Evolutionary conservation across 2,797 vertebrate genomes (phyloP), one percentile per base, ranked within the genome.

Genomic region (Euthynnus affinis): DNA sequence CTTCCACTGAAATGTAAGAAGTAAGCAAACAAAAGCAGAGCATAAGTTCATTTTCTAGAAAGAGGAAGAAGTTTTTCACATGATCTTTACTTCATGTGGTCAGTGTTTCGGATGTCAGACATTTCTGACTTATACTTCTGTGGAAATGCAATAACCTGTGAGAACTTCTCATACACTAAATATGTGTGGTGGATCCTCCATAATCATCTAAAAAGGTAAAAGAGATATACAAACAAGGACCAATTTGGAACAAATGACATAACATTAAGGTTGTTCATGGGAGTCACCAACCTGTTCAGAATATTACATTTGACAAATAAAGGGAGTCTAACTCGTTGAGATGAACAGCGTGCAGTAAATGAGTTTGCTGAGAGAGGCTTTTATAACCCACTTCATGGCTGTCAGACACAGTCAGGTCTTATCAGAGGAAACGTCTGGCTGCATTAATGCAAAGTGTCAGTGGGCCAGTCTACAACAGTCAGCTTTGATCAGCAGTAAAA

Each of bases 351-450:
- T 64, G 82, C 73, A 80, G 67, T 79, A 74, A 85, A 90, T 73
- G 69, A 76, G 87, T 89, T 90, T 88, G 88, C 86, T 78, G 87
- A 90, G 88, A 85, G 72, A 52, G 63, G 79, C 75, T 86, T 91
- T 90, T 88, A 83, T 87, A 81, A 78, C 71, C 62, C 71, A 62
- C 84, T 85, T 81, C 84, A 74, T 68, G 80, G 84, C 73, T 87
- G 90, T 92, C 91, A 86, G 74, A 85, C 23, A 56, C 42, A 42
- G 56, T 89, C 83, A 80, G 72, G 72, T 72, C 84, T 89, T 81
- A 91, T 93, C 89, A 83, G 76, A 92, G 88, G 89, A 92, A 92
- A 91, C 74, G 80, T 89, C 89, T 90, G 87, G 83, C 59, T 70
- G 59, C 83, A 86, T 87, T 81, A 87, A 78, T 61, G 78, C 69